Percentiles rank a stretch among this genome's conserved stretches.
These are phyloP conservation scores for Drosophila anomalata DNA, from an alignment of 2,888 invertebrate genomes.

Conservation along the genomic window DNA sequence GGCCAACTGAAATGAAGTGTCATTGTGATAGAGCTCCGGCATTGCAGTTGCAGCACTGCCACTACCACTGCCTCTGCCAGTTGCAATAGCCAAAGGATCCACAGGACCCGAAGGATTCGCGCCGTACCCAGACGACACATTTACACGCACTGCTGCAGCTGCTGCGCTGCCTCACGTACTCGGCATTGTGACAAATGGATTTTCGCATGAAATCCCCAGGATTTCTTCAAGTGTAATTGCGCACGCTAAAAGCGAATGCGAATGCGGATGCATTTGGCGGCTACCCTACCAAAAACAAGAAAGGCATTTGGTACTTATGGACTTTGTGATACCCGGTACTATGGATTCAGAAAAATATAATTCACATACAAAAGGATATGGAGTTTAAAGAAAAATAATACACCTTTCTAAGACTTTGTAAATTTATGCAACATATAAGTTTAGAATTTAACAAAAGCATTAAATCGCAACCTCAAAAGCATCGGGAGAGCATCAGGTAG, in stretches of 20 bases:
- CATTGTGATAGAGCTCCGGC: slow-evolving; percentile 75
- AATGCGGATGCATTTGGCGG: slow-evolving; percentile 48
- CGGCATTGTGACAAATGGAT: slow-evolving; percentile 80
- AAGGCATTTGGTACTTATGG: not conserved
- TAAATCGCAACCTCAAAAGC: not conserved
- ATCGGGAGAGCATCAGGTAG: not conserved
- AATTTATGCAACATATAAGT: no score
- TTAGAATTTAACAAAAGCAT: not conserved
- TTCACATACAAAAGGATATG: no score
- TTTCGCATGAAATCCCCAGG: slow-evolving; percentile 75
- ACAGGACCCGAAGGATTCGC: slow-evolving; percentile 40
- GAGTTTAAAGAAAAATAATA: no score
- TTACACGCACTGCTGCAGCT: slow-evolving; percentile 68
- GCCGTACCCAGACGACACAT: slow-evolving; percentile 65
- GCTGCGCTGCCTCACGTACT: slow-evolving; percentile 73
- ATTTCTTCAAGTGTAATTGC: slow-evolving; percentile 78
- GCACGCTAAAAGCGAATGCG: slow-evolving; percentile 70
- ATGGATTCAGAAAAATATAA: no score
- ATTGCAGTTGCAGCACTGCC: slow-evolving; percentile 55
- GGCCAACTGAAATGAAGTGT: slow-evolving; percentile 79
- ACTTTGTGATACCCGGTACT: not conserved
- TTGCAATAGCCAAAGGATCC: slow-evolving; percentile 40
- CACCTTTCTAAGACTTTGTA: no score
- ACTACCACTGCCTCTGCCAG: slow-evolving; percentile 10
- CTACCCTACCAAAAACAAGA: slow-evolving; percentile 8